phyloP scores from a whole-genome alignment of 2,797 vertebrate species.

The Rhabdomys pumilio region DNA sequence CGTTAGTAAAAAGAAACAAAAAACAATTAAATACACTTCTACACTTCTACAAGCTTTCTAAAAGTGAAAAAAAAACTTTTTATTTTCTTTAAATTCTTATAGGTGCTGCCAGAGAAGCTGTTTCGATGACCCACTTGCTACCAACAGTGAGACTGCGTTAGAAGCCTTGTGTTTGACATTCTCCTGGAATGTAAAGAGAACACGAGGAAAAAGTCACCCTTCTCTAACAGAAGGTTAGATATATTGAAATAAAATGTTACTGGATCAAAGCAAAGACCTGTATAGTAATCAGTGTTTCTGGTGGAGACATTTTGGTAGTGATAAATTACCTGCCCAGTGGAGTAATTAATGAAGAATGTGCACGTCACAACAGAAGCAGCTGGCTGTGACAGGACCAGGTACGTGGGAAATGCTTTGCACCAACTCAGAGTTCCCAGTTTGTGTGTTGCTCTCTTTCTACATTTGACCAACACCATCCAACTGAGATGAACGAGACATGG shows the following conservation, averaged over 20 bases:
- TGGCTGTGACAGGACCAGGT: constrained; percentile 2
- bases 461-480: constrained; percentile 26
- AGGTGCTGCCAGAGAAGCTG: constrained; percentile 56
- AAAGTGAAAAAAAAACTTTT: constrained; percentile 67
- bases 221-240: constrained; percentile 80
- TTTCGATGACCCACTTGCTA: constrained; percentile 59
- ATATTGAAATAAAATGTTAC: constrained; percentile 87
- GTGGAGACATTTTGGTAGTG: constrained; percentile 80
- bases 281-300: constrained; percentile 85
- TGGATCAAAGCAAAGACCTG: constrained; percentile 82
- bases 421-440: not conserved
- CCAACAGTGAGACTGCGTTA: constrained; percentile 66
- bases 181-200: constrained; percentile 76
- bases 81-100: not conserved
- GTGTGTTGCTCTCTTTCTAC: constrained; percentile 18
- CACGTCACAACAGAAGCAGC: constrained; percentile 73
- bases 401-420: constrained; percentile 37
- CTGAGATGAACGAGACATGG: not conserved
- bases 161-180: constrained; percentile 73
- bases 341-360: constrained; percentile 80
- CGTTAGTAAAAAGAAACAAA: constrained; percentile 66
- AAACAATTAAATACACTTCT: constrained; percentile 40
- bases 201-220: constrained; percentile 74
- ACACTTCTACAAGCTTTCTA: constrained; percentile 38
- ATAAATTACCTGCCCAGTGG: constrained; percentile 79